Conservation (phyloP, 1,140 invertebrate genomes). For the Chelonus insularis region DNA sequence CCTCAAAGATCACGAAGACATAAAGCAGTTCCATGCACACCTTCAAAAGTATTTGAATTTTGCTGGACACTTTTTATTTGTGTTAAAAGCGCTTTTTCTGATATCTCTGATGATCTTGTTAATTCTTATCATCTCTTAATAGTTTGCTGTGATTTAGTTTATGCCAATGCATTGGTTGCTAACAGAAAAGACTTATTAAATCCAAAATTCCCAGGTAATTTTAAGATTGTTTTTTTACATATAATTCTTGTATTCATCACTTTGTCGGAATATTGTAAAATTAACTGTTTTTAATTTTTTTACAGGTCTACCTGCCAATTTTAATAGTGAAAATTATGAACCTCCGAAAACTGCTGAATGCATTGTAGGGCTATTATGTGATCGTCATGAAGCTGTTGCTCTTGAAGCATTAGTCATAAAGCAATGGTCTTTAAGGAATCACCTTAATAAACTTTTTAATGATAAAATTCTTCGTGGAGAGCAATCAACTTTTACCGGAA, state of each 20-base stretch:
- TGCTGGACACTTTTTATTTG: slow-evolving; percentile 92
- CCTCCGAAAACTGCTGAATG: slow-evolving; percentile 70
- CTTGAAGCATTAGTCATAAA: slow-evolving; percentile 90
- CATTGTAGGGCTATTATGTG: slow-evolving; percentile 83
- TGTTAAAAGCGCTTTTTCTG: slow-evolving; percentile 83
- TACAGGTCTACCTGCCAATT: slow-evolving; percentile 74
- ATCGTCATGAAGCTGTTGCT: slow-evolving; percentile 75
- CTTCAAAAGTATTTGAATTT: slow-evolving; percentile 86
- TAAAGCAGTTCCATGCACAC: slow-evolving; percentile 75
- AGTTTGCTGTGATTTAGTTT: slow-evolving; percentile 89
- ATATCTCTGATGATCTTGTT: slow-evolving; percentile 88
- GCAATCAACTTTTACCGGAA: slow-evolving; percentile 66
- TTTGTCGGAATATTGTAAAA: too few species aligned
- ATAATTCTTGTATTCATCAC: too few species aligned
- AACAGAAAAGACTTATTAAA: slow-evolving; percentile 85
- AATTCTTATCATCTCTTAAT: slow-evolving; percentile 92
- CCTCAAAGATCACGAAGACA: slow-evolving; percentile 66
- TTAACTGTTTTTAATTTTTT: slow-evolving; percentile 12
- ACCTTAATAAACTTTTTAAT: slow-evolving; percentile 80
- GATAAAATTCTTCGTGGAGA: slow-evolving; percentile 72
- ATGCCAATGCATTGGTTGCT: slow-evolving; percentile 80
- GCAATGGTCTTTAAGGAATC: slow-evolving; percentile 82
- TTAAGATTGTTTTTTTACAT: too few species aligned
- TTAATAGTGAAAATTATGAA: slow-evolving; percentile 69
- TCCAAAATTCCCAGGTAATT: slow-evolving; percentile 76